These are phyloP conservation scores for Gorilla gorilla DNA, from an alignment of 2,113 vertebrate genomes.

Conservation along the genomic window DNA sequence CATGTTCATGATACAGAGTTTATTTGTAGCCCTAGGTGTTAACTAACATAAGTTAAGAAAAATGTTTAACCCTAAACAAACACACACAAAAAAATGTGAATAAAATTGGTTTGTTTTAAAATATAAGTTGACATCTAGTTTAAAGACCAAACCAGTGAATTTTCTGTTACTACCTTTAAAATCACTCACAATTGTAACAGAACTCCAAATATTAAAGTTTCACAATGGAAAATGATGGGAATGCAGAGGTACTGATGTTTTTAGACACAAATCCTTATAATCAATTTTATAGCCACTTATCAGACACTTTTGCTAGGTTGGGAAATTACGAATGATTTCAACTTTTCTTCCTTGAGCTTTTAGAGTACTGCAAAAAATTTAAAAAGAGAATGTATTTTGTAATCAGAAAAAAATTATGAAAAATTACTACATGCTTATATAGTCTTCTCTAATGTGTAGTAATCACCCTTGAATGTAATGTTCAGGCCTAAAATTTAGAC, in stretches of 20 bases:
- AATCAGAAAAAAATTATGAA: neutral
- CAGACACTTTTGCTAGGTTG: neutral
- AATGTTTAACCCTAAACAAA: constrained; percentile 9
- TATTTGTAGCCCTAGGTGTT: neutral
- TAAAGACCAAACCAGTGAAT: neutral
- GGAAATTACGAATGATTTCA: constrained; percentile 23
- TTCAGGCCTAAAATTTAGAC: neutral
- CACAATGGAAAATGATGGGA: neutral
- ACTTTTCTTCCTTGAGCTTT: constrained; percentile 27
- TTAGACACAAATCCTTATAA: neutral
- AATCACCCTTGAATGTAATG: neutral
- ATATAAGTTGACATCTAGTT: neutral
- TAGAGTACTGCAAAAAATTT: neutral
- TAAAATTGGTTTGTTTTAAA: constrained; percentile 6
- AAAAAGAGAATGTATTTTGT: neutral
- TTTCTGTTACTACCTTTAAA: constrained; percentile 7
- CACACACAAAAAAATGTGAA: neutral
- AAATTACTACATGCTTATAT: neutral
- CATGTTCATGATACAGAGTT: neutral
- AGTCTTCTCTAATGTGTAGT: neutral
- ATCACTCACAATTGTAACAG: neutral
- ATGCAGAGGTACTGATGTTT: neutral
- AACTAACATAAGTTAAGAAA: neutral
- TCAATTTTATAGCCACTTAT: neutral
- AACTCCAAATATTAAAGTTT: neutral